Base-by-base conservation (phyloP, 2,797 vertebrate species). In the Sebastes matsubarae region DNA sequence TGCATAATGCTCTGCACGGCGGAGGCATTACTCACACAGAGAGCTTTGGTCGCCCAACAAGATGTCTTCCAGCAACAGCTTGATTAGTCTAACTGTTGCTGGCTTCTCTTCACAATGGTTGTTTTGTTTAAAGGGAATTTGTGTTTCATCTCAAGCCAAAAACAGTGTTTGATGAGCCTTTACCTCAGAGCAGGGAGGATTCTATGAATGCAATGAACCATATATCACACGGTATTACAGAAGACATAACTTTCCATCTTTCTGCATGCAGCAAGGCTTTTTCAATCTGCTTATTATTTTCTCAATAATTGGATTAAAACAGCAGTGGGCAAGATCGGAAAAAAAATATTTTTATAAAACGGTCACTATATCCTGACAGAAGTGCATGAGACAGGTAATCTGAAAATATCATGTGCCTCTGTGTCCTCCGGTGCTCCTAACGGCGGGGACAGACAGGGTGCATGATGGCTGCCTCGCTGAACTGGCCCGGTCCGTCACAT, bases 11-110 rank as follows among this genome's bases (percentile, higher is more conserved):
- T 68, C 58, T 5, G 65, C 77, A 70, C 22, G n/a, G 50, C 5
- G 68, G 80, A 75, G 70, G 59, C 72, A 78, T 92, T 84, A 81
- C 77, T 88, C 89, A 89, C 68, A 72, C 58, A 38, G 68, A 72
- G 42, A 72, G 52, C 67, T 75, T 32, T 13, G 61, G 66, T 77
- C 10, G 13, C 61, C 58, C 72, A 72, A 79, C 70, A 82, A 75
- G 68, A 77, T 34, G 82, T 82, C 82, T 77, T 81, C 24, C 24
- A 80, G 82, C 78, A 59, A 57, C 30, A 54, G 78, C 71, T 80
- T 71, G 69, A 88, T 89, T 61, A 73, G 63, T 82, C 52, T 9
- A 66, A 65, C 64, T 71, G 73, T 38, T 73, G 32, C 67, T 66
- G 63, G 42, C 29, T 46, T 58, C 66, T 27, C 0, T 50, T 50